These are phyloP conservation scores for Lanius collurio DNA, from an alignment of 2,113 vertebrate species.

Conservation along the genomic window DNA sequence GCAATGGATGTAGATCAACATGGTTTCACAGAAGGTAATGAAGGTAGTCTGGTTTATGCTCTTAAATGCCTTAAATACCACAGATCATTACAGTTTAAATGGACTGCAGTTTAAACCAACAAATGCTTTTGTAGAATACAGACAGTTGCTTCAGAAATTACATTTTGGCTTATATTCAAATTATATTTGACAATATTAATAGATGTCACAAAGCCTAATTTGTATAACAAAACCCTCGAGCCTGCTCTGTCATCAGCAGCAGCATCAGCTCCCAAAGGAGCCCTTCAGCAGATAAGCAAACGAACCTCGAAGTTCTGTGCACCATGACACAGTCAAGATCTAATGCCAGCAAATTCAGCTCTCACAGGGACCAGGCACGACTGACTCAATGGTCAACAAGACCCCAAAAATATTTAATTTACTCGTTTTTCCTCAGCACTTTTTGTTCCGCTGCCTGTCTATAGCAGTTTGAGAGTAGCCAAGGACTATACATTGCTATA, in stretches of 20 bases:
- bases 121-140: background rate
- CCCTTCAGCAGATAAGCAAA: background rate
- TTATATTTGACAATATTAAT: constrained; percentile 4
- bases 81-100: background rate
- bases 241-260: background rate
- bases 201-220: background rate
- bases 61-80: background rate
- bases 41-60: background rate
- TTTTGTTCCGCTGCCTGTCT: background rate
- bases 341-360: background rate
- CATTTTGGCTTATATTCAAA: background rate
- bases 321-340: background rate
- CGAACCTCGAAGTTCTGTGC: background rate
- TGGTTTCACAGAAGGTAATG: background rate
- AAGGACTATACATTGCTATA: fast-evolving
- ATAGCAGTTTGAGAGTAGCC: background rate
- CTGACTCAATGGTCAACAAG: background rate
- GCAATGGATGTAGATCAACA: background rate
- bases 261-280: background rate
- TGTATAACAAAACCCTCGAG: background rate
- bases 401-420: background rate
- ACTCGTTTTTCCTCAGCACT: background rate
- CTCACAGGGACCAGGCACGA: background rate
- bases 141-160: background rate
- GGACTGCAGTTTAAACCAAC: background rate